These are phyloP conservation scores for Centrocercus urophasianus DNA, from an alignment of 2,113 vertebrate species.

Conservation along the genomic window DNA sequence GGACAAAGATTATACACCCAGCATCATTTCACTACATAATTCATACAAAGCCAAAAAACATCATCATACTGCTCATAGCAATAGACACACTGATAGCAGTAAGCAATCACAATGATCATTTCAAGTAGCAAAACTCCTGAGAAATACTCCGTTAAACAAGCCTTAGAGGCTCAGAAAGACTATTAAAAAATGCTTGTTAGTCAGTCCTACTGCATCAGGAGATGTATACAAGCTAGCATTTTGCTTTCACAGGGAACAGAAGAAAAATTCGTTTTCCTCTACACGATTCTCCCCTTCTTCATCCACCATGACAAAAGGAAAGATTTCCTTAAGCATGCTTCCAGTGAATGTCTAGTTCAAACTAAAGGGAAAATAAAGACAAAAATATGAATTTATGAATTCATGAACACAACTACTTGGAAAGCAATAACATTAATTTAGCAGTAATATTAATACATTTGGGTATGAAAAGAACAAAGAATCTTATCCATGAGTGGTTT, in stretches of 20 bases:
- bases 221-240: neutral
- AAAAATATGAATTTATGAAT: neutral
- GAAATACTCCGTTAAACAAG: neutral
- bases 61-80: neutral
- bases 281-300: neutral
- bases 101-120: neutral
- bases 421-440: neutral
- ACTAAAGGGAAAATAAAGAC: neutral
- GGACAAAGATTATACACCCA: neutral
- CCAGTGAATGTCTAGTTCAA: neutral
- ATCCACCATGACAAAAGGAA: neutral
- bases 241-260: neutral
- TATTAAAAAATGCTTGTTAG: neutral
- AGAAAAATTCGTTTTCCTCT: neutral
- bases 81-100: neutral
- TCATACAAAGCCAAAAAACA: neutral
- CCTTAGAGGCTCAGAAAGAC: neutral
- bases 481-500: neutral
- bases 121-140: neutral
- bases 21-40: accelerated
- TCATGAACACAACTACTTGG: neutral
- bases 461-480: neutral
- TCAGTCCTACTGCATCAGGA: neutral
- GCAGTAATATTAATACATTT: neutral
- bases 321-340: neutral